Evolutionary conservation across 2,797 vertebrate species (phyloP), one percentile per base, ranked within the genome.

Genomic region (Rhyacichthys aspro): DNA sequence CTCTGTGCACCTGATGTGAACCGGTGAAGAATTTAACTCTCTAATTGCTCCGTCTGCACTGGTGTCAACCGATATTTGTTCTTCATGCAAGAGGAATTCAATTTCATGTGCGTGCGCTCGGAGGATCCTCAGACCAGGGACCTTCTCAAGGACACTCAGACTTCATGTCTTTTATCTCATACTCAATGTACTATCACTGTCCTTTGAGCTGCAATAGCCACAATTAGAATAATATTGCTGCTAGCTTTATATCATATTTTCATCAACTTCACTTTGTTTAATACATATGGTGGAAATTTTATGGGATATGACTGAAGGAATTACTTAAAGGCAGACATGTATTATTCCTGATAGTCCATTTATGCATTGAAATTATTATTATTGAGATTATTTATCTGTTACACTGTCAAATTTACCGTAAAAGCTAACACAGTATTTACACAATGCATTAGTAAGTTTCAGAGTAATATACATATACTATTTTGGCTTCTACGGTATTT

Each of bases 401-500:
- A n/a, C n/a, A n/a, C n/a, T n/a, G n/a, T n/a, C n/a, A n/a, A n/a
- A n/a, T n/a, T n/a, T n/a, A n/a, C n/a, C n/a, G n/a, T n/a, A n/a
- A n/a, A n/a, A n/a, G n/a, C n/a, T n/a, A n/a, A n/a, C n/a, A n/a
- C n/a, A n/a, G n/a, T n/a, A n/a, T n/a, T n/a, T n/a, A n/a, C n/a
- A n/a, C n/a, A n/a, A n/a, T n/a, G n/a, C n/a, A n/a, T n/a, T n/a
- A n/a, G n/a, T n/a, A n/a, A n/a, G n/a, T n/a, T n/a, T n/a, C n/a
- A n/a, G n/a, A n/a, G n/a, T n/a, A n/a, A n/a, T n/a, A n/a, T n/a
- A n/a, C n/a, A n/a, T n/a, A n/a, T n/a, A n/a, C n/a, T n/a, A n/a
- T n/a, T 3, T 28, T 28, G 49, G 48, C 68, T 63, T 68, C 72
- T 39, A 61, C 67, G 72, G 37, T 59, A 9, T 12, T 39, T 39